Conservation (phyloP, 2,797 vertebrate species). For the Vultur gryphus region DNA sequence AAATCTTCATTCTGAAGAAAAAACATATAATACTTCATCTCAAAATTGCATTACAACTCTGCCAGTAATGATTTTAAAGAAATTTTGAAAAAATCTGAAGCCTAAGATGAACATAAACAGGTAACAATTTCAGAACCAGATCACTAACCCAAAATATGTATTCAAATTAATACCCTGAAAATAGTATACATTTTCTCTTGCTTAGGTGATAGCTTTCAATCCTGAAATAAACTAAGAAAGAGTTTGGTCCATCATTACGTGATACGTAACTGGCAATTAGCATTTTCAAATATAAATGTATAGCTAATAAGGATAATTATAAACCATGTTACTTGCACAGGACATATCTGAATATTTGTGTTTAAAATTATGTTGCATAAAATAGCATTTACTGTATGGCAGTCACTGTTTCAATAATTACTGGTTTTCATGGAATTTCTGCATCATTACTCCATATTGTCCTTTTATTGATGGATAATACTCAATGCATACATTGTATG, state of each 20-base stretch:
- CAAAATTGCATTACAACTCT: neutral
- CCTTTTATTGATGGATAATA: neutral
- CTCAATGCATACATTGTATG: neutral
- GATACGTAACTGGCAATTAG: neutral
- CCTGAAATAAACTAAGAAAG: neutral
- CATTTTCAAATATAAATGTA: neutral
- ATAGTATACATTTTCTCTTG: neutral
- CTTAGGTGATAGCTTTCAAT: neutral
- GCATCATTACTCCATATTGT: neutral
- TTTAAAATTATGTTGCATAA: neutral
- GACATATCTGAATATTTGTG: neutral
- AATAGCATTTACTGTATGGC: neutral
- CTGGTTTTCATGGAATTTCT: neutral
- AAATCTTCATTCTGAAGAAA: neutral
- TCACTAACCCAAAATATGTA: neutral
- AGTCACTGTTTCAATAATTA: neutral
- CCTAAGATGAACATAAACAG: neutral
- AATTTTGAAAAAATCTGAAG: neutral
- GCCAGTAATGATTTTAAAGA: neutral
- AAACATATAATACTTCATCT: neutral
- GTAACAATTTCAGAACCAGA: neutral
- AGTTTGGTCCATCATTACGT: neutral
- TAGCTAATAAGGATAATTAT: neutral
- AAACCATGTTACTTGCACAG: neutral
- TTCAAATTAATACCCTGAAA: neutral